phyloP scores from a whole-genome alignment of 2,888 invertebrate genomes.

The Mythimna ferrago region DNA sequence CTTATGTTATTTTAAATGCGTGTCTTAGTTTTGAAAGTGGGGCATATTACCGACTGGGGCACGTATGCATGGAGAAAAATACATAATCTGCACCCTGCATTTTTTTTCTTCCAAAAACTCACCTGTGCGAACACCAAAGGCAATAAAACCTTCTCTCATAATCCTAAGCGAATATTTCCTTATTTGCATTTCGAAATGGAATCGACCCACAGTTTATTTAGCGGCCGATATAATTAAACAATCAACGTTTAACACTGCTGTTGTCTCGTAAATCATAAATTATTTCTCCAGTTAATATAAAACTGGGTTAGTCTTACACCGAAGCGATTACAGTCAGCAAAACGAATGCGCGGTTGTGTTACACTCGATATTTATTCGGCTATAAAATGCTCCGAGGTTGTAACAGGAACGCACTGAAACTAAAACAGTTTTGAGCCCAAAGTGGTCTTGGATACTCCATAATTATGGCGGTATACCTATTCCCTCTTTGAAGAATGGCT shows the following conservation, averaged over 20 bases:
- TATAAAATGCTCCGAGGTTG: too few species aligned
- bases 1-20: too few species aligned
- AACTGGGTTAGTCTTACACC: slow-evolving; percentile 52
- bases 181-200: slow-evolving; percentile 74
- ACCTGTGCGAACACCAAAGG: slow-evolving; percentile 29
- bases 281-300: slow-evolving; percentile 67
- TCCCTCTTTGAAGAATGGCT: too few species aligned
- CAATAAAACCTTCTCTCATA: slow-evolving; percentile 52
- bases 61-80: too few species aligned
- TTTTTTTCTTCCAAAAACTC: slow-evolving; percentile 14
- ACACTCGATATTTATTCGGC: background rate
- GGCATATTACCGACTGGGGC: too few species aligned
- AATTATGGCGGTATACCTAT: too few species aligned
- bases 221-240: slow-evolving; percentile 79
- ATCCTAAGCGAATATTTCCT: slow-evolving; percentile 66
- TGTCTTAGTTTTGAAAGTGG: too few species aligned
- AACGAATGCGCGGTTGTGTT: slow-evolving; percentile 20
- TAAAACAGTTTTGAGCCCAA: too few species aligned
- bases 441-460: too few species aligned
- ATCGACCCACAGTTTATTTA: slow-evolving; percentile 72
- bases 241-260: slow-evolving; percentile 74
- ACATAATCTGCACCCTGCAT: background rate
- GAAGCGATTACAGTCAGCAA: slow-evolving; percentile 18
- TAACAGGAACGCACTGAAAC: too few species aligned
- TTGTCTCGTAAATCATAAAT: slow-evolving; percentile 79